These are phyloP conservation scores for Hypselothyrea guttata DNA, from an alignment of 2,888 invertebrate species.

Conservation along the genomic window DNA sequence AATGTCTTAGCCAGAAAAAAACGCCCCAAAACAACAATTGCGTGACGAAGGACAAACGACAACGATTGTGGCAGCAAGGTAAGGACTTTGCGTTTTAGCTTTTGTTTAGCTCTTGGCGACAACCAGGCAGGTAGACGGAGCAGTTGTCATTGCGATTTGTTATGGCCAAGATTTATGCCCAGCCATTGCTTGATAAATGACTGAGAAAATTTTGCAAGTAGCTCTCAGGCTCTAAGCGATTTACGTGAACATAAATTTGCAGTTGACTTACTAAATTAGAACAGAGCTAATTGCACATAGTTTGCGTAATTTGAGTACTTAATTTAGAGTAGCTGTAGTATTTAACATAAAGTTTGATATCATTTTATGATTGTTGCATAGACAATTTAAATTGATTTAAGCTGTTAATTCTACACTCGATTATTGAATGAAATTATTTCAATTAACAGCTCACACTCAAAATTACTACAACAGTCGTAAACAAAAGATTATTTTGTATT, in stretches of 20 bases:
- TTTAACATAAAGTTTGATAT: not conserved
- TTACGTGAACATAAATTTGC: constrained; percentile 61
- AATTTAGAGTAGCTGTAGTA: no score
- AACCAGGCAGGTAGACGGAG: constrained; percentile 9
- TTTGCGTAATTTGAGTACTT: constrained; percentile 10
- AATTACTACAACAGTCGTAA: no score
- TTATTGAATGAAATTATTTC: no score
- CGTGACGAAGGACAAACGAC: constrained; percentile 49
- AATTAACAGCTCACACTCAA: not conserved
- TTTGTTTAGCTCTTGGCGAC: constrained; percentile 21
- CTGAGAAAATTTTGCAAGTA: constrained; percentile 61
- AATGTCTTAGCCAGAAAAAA: constrained; percentile 45
- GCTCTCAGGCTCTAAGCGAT: constrained; percentile 25
- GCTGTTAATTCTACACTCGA: no score
- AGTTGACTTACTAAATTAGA: constrained; percentile 49
- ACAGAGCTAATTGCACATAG: constrained; percentile 40
- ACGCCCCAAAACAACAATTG: constrained; percentile 36
- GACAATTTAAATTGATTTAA: no score
- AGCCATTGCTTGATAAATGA: constrained; percentile 66
- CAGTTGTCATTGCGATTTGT: constrained; percentile 69
- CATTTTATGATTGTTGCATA: no score
- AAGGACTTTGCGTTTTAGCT: constrained; percentile 37
- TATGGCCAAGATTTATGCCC: constrained; percentile 62
- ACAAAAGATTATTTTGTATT: constrained; percentile 15
- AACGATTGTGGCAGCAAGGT: constrained; percentile 26